Percentiles rank a stretch among this genome's conserved stretches.
Conservation (phyloP, 1,140 invertebrate genomes). For the Adoxophyes honmai region DNA sequence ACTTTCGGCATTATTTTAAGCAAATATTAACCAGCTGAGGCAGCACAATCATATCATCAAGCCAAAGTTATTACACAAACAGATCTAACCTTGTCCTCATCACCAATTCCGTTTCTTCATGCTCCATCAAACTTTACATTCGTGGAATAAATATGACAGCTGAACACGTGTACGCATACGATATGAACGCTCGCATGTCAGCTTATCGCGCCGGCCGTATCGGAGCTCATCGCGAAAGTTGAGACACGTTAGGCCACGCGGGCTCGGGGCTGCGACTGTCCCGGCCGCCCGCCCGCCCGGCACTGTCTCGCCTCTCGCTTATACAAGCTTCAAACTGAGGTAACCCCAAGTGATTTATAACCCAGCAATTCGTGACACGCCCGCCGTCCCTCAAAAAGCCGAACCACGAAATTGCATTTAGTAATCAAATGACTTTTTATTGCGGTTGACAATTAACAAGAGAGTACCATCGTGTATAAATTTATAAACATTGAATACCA, state of each 20-base stretch:
- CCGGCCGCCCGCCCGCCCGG: slow-evolving; percentile 44
- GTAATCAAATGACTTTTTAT: slow-evolving; percentile 23
- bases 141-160: slow-evolving; percentile 2
- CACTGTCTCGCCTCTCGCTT: slow-evolving; percentile 39
- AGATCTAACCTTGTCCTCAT: slow-evolving; percentile 1
- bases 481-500: slow-evolving; percentile 2
- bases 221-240: slow-evolving; percentile 7
- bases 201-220: slow-evolving; percentile 32
- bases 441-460: slow-evolving; percentile 13
- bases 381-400: slow-evolving; percentile 42
- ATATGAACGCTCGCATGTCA: slow-evolving; percentile 41
- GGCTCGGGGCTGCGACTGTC: slow-evolving; percentile 21
- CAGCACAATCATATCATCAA: neutral
- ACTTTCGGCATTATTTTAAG: no score
- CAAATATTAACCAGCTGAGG: neutral
- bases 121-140: neutral
- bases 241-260: neutral
- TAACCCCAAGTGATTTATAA: slow-evolving; percentile 57
- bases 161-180: slow-evolving; percentile 8
- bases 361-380: slow-evolving; percentile 54
- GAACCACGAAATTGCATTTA: slow-evolving; percentile 53
- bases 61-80: neutral
- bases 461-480: neutral
- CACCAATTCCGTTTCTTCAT: neutral
- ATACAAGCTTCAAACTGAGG: slow-evolving; percentile 32